phyloP scores from a whole-genome alignment of 2,888 invertebrate species.

The Serripes groenlandicus region DNA sequence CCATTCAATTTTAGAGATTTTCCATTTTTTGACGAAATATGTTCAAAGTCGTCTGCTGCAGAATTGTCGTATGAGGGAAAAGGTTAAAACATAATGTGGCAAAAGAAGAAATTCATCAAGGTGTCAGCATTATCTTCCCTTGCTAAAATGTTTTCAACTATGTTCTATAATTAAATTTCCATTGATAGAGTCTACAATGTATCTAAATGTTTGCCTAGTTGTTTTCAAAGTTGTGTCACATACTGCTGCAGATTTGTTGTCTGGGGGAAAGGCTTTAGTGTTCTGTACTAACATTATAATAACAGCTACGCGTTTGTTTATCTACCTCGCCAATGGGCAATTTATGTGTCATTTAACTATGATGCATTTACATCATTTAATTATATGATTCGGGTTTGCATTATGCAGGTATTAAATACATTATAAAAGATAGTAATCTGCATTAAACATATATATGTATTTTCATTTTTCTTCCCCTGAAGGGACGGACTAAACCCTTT shows the following conservation, averaged over 20 bases:
- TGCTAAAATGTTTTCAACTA: not conserved
- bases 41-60: not conserved
- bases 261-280: no score
- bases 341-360: constrained; percentile 4
- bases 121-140: not conserved
- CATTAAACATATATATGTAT: constrained; percentile 23
- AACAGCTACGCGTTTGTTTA: no score
- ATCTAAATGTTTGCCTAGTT: no score
- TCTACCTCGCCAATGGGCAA: constrained; percentile 17
- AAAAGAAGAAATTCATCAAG: not conserved
- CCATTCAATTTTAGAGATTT: not conserved
- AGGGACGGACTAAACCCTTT: no score
- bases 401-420: constrained; percentile 15
- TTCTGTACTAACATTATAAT: no score
- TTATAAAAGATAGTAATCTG: constrained; percentile 9
- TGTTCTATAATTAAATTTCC: no score
- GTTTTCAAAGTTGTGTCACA: no score
- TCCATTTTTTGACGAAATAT: not conserved
- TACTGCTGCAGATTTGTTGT: no score
- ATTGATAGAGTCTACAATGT: no score
- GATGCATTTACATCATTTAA: constrained; percentile 9
- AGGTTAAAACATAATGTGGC: not conserved
- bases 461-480: constrained; percentile 18
- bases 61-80: not conserved
- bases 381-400: constrained; percentile 18